Conservation (phyloP, 2,797 vertebrate species). For the Scleropages formosus region DNA sequence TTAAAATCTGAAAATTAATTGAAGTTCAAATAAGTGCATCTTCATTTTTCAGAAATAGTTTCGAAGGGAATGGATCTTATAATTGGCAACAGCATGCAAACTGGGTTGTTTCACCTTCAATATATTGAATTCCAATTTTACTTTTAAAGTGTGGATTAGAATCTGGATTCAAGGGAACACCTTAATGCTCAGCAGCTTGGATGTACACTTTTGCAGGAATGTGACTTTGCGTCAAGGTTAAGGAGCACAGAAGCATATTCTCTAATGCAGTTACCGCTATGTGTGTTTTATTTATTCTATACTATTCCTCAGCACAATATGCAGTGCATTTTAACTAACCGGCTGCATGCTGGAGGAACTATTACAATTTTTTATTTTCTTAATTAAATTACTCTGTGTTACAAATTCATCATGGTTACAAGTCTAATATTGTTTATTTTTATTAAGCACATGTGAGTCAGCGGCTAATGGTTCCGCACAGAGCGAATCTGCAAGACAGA, state of each 20-base stretch:
- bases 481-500: too few species aligned
- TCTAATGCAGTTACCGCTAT: not conserved
- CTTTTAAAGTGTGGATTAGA: conserved; percentile 41
- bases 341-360: too few species aligned
- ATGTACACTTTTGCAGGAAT: not conserved
- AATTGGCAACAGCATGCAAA: conserved; percentile 53
- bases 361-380: not conserved
- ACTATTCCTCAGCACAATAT: not conserved
- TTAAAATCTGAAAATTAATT: conserved; percentile 36
- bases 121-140: conserved; percentile 42
- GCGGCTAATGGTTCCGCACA: too few species aligned
- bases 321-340: too few species aligned
- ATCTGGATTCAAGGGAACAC: not conserved
- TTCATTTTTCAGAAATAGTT: conserved; percentile 32
- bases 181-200: not conserved
- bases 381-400: not conserved
- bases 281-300: not conserved
- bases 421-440: too few species aligned
- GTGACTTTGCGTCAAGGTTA: not conserved
- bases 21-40: conserved; percentile 36
- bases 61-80: conserved; percentile 35
- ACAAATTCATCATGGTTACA: too few species aligned
- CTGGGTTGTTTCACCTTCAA: conserved; percentile 44
- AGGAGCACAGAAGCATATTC: not conserved
- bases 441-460: too few species aligned